These are phyloP conservation scores for Gopherus flavomarginatus DNA, from an alignment of 2,113 vertebrate species.

Conservation along the genomic window DNA sequence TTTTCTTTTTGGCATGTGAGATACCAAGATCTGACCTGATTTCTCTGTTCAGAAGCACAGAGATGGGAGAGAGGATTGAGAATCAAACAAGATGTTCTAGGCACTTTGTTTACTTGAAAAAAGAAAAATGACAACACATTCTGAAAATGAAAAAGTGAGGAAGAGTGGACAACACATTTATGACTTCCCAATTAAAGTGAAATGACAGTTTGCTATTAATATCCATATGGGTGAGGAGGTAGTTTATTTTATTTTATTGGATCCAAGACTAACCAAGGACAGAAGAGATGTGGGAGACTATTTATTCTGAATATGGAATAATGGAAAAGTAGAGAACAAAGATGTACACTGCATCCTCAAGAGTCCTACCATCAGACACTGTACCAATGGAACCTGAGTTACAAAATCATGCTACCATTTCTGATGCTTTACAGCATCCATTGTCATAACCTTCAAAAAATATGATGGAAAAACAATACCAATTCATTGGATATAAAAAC, in stretches of 20 bases:
- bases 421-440: background rate
- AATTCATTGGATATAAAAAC: background rate
- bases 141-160: background rate
- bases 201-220: background rate
- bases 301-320: background rate
- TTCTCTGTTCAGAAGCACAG: constrained; percentile 13
- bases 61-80: background rate
- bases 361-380: background rate
- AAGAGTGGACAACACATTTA: background rate
- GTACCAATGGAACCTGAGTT: background rate
- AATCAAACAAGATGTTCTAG: background rate
- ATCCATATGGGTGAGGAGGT: background rate
- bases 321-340: background rate
- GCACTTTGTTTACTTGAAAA: background rate
- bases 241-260: background rate
- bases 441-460: background rate
- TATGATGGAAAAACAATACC: background rate
- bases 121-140: background rate
- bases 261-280: background rate
- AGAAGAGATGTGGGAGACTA: background rate
- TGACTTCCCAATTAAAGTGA: background rate
- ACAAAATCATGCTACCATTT: background rate
- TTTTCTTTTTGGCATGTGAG: background rate
- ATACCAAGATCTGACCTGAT: constrained; percentile 12
- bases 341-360: background rate